phyloP scores from a whole-genome alignment of 2,888 invertebrate genomes.

The Cantharis lateralis region DNA sequence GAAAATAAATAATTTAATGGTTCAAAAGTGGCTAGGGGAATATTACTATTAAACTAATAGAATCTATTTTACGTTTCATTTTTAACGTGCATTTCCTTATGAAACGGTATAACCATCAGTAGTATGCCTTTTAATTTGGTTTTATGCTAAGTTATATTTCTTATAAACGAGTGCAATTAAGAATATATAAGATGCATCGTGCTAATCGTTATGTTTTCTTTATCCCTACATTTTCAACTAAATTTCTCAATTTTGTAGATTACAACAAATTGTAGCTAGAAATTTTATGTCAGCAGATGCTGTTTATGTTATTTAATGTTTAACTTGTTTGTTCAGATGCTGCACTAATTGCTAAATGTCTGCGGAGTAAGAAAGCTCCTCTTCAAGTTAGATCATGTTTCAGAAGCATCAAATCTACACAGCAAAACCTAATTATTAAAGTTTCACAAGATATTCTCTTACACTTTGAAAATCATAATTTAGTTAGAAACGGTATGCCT shows the following conservation, averaged over 20 bases:
- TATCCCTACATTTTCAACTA: conserved; percentile 14
- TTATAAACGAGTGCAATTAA: conserved; percentile 6
- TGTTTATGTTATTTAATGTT: conserved; percentile 24
- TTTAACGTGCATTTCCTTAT: not conserved
- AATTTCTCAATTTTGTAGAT: conserved; percentile 13
- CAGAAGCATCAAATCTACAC: conserved; percentile 19
- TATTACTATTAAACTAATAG: not conserved
- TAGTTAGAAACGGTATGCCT: not conserved
- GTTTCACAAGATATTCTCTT: conserved; percentile 9
- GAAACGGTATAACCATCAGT: not conserved
- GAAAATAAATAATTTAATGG: not conserved
- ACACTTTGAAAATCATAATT: conserved; percentile 4
- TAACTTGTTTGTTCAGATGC: conserved; percentile 21
- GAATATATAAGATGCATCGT: conserved; percentile 19
- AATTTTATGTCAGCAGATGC: conserved; percentile 22
- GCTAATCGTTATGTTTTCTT: conserved; percentile 8
- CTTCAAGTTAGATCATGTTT: conserved; percentile 15
- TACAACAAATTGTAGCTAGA: conserved; percentile 18
- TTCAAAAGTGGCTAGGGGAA: not conserved
- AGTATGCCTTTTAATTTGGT: not conserved
- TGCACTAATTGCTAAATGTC: conserved; percentile 20
- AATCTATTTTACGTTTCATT: not conserved
- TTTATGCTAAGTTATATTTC: not conserved
- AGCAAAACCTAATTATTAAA: conserved; percentile 18
- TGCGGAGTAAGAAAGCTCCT: conserved; percentile 9